Percentiles rank a stretch among this genome's conserved stretches.
Evolutionary conservation across 1,140 invertebrate species (phyloP).

Genomic region (Rhagoletis zephyria): DNA sequence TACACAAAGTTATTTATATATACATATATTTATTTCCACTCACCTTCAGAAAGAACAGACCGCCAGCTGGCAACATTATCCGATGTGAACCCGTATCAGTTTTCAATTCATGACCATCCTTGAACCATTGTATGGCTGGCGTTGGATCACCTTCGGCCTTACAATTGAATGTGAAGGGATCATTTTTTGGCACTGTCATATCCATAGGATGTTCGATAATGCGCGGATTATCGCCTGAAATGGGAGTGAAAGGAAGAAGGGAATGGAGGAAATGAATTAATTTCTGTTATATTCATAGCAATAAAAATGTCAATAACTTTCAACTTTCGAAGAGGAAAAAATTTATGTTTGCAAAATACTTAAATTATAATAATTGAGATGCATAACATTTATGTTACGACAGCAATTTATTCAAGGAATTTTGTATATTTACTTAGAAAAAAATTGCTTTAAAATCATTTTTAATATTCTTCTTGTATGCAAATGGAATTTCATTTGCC

Average conservation of each 20-base stretch:
- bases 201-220: slow-evolving; percentile 84
- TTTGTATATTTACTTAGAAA: too few species aligned
- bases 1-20: too few species aligned
- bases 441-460: too few species aligned
- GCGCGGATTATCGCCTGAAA: slow-evolving; percentile 78
- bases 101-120: slow-evolving; percentile 77
- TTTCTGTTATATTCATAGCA: too few species aligned
- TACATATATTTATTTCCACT: slow-evolving; percentile 58
- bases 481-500: neutral
- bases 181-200: slow-evolving; percentile 81
- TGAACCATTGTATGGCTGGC: slow-evolving; percentile 79
- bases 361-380: too few species aligned
- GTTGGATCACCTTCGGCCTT: slow-evolving; percentile 79
- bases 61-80: slow-evolving; percentile 78
- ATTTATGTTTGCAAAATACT: too few species aligned
- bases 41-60: slow-evolving; percentile 84
- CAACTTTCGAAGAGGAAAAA: too few species aligned
- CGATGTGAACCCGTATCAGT: slow-evolving; percentile 75
- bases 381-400: too few species aligned
- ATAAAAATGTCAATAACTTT: too few species aligned
- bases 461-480: too few species aligned
- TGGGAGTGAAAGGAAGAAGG: neutral
- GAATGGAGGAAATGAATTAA: neutral
- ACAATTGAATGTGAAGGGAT: slow-evolving; percentile 80
- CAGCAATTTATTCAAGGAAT: too few species aligned